Percentiles rank a stretch among this genome's conserved stretches.
Evolutionary conservation across 1,140 invertebrate genomes (phyloP).

Genomic region (Babylonia areolata): DNA sequence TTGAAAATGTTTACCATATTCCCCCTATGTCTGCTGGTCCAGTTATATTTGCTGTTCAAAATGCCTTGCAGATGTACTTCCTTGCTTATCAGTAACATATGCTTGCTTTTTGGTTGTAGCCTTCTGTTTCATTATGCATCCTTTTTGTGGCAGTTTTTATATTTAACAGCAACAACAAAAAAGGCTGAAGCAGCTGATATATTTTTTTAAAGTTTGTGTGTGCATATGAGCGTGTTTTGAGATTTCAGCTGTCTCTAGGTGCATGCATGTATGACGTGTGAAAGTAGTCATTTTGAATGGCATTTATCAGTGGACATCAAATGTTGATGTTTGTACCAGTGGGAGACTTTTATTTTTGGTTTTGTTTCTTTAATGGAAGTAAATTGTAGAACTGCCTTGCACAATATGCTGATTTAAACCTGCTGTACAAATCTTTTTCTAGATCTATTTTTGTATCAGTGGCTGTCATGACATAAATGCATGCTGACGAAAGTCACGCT

Average conservation of each 20-base stretch:
- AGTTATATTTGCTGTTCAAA: not conserved
- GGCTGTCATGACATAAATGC: not conserved
- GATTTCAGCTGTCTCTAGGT: too few species aligned
- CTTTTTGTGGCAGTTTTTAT: not conserved
- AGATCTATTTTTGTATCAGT: not conserved
- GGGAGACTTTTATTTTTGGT: not conserved
- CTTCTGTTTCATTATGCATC: not conserved
- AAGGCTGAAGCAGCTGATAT: too few species aligned
- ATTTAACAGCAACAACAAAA: too few species aligned
- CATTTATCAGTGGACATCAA: too few species aligned
- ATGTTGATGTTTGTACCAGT: too few species aligned
- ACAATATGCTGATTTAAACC: not conserved
- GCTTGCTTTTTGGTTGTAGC: not conserved
- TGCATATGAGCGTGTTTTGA: too few species aligned
- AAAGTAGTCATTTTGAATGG: not conserved
- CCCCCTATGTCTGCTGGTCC: not conserved
- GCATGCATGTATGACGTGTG: not conserved
- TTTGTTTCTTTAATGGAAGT: not conserved
- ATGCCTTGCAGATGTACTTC: not conserved
- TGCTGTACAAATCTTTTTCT: conserved; percentile 11
- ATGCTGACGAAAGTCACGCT: not conserved
- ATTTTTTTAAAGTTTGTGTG: too few species aligned
- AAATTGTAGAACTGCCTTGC: not conserved
- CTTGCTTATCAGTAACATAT: not conserved
- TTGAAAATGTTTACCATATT: not conserved